A percentile compares a stretch with the other conserved stretches of the same genome.
Evolutionary conservation across 2,113 vertebrate species (phyloP).

Genomic region (Gobiocypris rarus): DNA sequence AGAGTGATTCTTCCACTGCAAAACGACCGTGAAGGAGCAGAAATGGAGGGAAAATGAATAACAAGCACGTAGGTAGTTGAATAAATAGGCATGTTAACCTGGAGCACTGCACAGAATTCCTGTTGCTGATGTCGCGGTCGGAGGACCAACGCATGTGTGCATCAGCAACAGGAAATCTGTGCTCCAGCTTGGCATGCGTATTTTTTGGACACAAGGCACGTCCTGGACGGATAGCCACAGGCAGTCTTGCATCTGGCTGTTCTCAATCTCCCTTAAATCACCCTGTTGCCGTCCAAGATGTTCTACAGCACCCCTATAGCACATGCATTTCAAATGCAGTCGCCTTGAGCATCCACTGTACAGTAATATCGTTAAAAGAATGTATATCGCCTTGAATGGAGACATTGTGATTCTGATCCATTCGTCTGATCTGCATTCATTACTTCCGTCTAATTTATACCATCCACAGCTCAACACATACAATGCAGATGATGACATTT

Average conservation of each 20-base stretch:
- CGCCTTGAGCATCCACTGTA: conserved; percentile 26
- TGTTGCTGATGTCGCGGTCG: conserved; percentile 34
- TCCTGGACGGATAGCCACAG: conserved; percentile 68
- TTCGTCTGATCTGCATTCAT: conserved; percentile 51
- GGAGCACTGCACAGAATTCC: neutral
- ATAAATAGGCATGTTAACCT: conserved; percentile 1
- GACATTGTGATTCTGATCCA: conserved; percentile 53
- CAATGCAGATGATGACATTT: conserved; percentile 35
- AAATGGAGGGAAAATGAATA: neutral
- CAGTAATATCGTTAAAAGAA: conserved; percentile 27
- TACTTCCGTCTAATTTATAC: conserved; percentile 62
- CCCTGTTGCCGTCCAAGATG: conserved; percentile 72
- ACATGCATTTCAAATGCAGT: conserved; percentile 37
- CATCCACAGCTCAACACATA: conserved; percentile 51
- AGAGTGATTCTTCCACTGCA: conserved; percentile 15
- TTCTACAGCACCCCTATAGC: conserved; percentile 43
- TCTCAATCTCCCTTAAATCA: conserved; percentile 54
- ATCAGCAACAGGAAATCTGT: conserved; percentile 17
- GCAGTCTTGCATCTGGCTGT: conserved; percentile 1
- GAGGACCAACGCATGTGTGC: conserved; percentile 18
- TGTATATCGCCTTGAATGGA: conserved; percentile 39
- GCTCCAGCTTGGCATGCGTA: conserved; percentile 29
- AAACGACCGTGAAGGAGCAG: conserved; percentile 3
- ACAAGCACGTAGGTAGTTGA: conserved; percentile 11
- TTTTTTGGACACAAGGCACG: conserved; percentile 61